Evolutionary conservation across 2,113 vertebrate genomes (phyloP), one percentile per base, ranked within the genome.

Genomic region (Brachirus orientalis): DNA sequence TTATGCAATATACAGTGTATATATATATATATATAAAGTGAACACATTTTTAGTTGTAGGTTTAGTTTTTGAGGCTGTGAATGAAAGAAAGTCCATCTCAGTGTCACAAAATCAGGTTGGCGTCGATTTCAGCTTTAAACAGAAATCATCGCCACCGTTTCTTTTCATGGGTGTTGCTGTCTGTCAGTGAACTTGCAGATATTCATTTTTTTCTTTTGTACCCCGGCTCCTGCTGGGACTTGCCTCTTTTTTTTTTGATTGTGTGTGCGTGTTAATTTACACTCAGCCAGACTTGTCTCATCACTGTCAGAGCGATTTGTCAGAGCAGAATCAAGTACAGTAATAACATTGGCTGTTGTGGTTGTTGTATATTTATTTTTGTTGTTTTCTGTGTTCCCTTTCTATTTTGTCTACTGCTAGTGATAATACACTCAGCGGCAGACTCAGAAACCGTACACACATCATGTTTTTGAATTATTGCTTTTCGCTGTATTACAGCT

Each of bases 171-270:
- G 58, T 47, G 33, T 53, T 70, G 3, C 59, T 19, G 4, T 73
- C 43, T 68, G 79, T 76, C 60, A 72, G 46, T 57, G 41, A 84
- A 69, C 69, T 46, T 78, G 77, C n/a, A n/a, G n/a, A n/a, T 64
- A 35, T 65, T 62, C 51, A 46, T 41, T 33, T 73, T 80, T 77
- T 69, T n/a, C 44, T 43, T 62, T 65, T 62, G 57, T 66, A 55
- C 57, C 40, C 5, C 45, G 19, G 33, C 16, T 79, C 80, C 67
- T 86, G 90, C 77, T 75, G 57, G 45, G 79, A 85, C 88, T 80
- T 83, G 87, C 55, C 59, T 50, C n/a, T 47, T 8, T 56, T 65
- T 51, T 64, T 53, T 9, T 59, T 6, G 6, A 4, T 28, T 52
- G 45, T 61, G 10, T 60, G 17, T 33, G n/a, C 44, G 37, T n/a